Evolutionary conservation across 2,888 invertebrate genomes (phyloP).

Genomic region (Diogma glabrata): DNA sequence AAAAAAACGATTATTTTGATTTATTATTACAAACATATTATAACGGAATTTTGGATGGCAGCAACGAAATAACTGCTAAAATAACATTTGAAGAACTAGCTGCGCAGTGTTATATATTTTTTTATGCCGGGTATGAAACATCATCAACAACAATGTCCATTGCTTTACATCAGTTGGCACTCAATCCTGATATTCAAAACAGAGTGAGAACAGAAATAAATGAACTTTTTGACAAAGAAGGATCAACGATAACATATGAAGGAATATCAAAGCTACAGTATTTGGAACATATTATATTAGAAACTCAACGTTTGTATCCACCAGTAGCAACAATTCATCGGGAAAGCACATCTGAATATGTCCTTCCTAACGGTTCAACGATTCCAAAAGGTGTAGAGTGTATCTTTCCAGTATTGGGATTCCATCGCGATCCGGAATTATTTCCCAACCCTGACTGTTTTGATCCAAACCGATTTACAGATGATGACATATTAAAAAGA

Average conservation of each 20-base stretch:
- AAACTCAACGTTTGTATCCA: background rate
- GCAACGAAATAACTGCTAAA: background rate
- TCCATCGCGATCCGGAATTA: conserved; percentile 24
- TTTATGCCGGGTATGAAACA: conserved; percentile 1
- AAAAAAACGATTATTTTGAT: conserved; percentile 41
- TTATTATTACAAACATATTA: conserved; percentile 24
- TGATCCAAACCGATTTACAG: conserved; percentile 30
- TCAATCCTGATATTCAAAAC: background rate
- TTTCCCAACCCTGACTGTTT: conserved; percentile 31
- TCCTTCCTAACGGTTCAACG: background rate
- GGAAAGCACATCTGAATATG: too few species aligned
- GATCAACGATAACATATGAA: too few species aligned
- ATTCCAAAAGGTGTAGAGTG: background rate
- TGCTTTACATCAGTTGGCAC: background rate
- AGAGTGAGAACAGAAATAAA: background rate
- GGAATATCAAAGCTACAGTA: too few species aligned
- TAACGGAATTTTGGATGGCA: background rate
- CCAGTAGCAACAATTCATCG: background rate
- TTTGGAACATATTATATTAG: background rate
- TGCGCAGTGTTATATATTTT: conserved; percentile 6
- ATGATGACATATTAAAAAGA: conserved; percentile 21
- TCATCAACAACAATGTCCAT: background rate
- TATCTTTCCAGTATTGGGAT: background rate
- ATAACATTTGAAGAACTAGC: conserved; percentile 3
- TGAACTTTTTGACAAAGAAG: background rate